Evolutionary conservation across 2,113 vertebrate genomes (phyloP), one percentile per base, ranked within the genome.

Genomic region (Urocitellus parryii): DNA sequence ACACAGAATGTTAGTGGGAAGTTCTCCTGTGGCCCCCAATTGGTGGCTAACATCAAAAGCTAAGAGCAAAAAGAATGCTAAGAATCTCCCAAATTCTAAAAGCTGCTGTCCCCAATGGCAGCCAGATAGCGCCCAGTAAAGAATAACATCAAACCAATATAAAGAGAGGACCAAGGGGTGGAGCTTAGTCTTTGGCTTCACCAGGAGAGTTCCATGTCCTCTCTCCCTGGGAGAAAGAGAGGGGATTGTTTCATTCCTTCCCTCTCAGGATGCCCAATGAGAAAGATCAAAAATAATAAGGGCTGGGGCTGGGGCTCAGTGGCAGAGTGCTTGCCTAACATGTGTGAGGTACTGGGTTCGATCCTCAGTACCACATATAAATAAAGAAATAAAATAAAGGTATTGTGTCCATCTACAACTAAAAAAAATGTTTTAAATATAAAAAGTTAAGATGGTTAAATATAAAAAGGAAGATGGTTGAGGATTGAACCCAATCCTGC

Each of bases 1-100:
- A 37, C 53, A 98, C 24, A 91, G 79, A 13, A 70, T 76, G 58
- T 94, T 95, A 94, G 22, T 32, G 63, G 42, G 89, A 48, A 48
- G 39, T 88, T 93, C 84, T 45, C 39, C 16, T 42, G 51, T 42
- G 39, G 16, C 11, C 88, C 76, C 80, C 61, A 67, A 13, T 34
- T 72, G 48, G n/a, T 65, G 7, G 27, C 70, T 53, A 51, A 77
- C 82, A 73, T 53, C 25, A 73, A 87, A 84, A 61, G 25, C 34
- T 48, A 42, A 51, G 58, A 34, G n/a, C 24, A 58, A 70, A 81
- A 56, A 27, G 39, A 68, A 76, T 70, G 63, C 70, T 48, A 39
- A 96, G 73, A 29, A 29, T 37, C 68, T n/a, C 53, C 29, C 25
- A 78, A 53, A 70, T 91, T 80, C 58, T 91, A 25, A 77, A 88